Evolutionary conservation across 2,113 vertebrate species (phyloP), one percentile per base, ranked within the genome.

Genomic region (Silurus glanis): DNA sequence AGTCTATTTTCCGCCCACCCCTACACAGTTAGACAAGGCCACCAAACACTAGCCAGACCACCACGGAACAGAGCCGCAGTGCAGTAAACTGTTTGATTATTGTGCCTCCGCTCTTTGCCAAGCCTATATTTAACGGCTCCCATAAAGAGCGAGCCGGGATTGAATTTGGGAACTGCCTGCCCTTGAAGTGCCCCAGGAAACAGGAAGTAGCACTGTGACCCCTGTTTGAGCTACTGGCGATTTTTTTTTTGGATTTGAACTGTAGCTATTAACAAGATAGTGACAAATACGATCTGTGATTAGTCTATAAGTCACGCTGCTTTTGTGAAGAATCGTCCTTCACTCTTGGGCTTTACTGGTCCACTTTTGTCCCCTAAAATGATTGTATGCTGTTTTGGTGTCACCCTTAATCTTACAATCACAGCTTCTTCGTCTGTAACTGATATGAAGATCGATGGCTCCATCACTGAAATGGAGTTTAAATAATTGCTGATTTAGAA

Each of bases 71-170:
- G 72, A 45, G 80, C 62, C 80, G 88, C 86, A 82, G 49, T 83
- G 86, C 88, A 85, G 87, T 91, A 88, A 90, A 90, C 87, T 78
- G 82, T 91, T 88, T 90, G 88, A 91, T 87, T 90, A 89, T 89
- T 86, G 82, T 87, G 87, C 88, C 84, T 91, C 76, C 61, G 45
- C 56, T 67, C 55, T n/a, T 87, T 89, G 85, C 87, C 91, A 90
- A 85, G 83, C 80, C 86, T 91, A 88, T 90, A 91, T 90, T 91
- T 91, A 91, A 87, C 87, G 45, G 84, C 90, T 91, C 88, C 88
- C 90, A 91, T 90, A 90, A 87, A 90, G 88, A 78, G 17, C 10
- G 47, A 69, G 82, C 72, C 62, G 61, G 12, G 89, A 86, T 85
- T 80, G 62, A 84, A 90, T 86, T 87, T 91, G 90, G 90, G 88